Evolutionary conservation across 1,140 invertebrate genomes (phyloP), one percentile per base, ranked within the genome.

Genomic region (Drosophila fuyamai): DNA sequence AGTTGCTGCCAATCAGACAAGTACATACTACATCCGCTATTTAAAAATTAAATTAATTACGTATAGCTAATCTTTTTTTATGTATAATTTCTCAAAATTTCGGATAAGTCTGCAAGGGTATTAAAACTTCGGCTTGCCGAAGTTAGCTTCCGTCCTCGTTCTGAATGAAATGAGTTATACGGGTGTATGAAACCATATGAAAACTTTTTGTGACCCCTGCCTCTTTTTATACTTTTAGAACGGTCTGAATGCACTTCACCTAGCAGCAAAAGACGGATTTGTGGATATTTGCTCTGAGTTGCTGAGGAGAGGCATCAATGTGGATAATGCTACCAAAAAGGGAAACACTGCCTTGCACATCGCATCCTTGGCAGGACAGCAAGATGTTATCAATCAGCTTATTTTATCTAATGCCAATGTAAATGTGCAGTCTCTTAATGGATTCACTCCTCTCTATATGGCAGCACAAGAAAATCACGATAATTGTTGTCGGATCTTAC

Each of bases 321-420:
- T 99, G 9, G 98, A 99, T 93, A 97, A 98, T 46, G 97, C 98
- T 23, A 99, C 99, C n/a, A 99, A 98, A 95, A 99, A 99, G 95
- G 98, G 97, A 80, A 99, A 99, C 93, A 99, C 98, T 73, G 98
- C 98, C n/a, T 94, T 99, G 47, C 99, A 99, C 93, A 99, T 99
- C 93, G 98, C 99, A 91, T 99, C 98, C 74, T 95, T 99, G 76
- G 97, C 99, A 79, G 98, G 98, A 29, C 98, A 99, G 93, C 97
- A 98, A 92, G 96, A 98, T 74, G 97, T 99, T 41, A 98, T 99
- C 38, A 95, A 96, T 83, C 94, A 98, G 78, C 94, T 99, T 54
- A 95, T 99, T 38, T 95, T 97, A 90, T 94, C 97, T 92, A 96
- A 96, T 66, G 98, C 98, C 71, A 97, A 97, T 91, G 97, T 99